Evolutionary conservation across 2,797 vertebrate species (phyloP).

Genomic region (Eulemur mongoz): DNA sequence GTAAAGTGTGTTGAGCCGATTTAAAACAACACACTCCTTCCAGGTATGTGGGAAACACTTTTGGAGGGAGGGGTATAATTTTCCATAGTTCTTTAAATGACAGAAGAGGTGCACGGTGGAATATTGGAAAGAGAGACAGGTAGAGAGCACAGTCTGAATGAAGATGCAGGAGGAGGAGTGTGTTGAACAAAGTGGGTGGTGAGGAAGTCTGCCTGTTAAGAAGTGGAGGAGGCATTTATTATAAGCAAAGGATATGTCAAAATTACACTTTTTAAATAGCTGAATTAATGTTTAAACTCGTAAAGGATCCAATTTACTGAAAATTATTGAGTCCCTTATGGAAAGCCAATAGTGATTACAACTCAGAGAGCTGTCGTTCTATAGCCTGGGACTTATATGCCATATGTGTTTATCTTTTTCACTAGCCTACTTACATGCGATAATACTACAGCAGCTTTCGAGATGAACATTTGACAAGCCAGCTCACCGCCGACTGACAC

Average conservation of each 20-base stretch:
- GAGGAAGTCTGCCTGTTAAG: constrained; percentile 74
- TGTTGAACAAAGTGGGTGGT: constrained; percentile 73
- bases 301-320: constrained; percentile 77
- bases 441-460: constrained; percentile 77
- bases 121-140: constrained; percentile 57
- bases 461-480: constrained; percentile 82
- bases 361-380: constrained; percentile 73
- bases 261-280: constrained; percentile 83
- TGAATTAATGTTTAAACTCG: constrained; percentile 80
- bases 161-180: constrained; percentile 20
- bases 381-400: constrained; percentile 67
- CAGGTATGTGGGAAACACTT: neutral
- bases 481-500: constrained; percentile 81
- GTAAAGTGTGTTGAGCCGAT: neutral
- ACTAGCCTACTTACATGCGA: constrained; percentile 80
- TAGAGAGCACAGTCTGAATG: constrained; percentile 41
- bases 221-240: constrained; percentile 82
- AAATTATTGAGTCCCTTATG: constrained; percentile 77
- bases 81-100: neutral
- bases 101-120: neutral
- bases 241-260: constrained; percentile 80
- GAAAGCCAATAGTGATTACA: constrained; percentile 77
- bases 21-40: neutral
- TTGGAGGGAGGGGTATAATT: neutral
- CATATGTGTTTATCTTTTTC: constrained; percentile 75